A percentile compares a stretch with the other conserved stretches of the same genome.
phyloP scores from a whole-genome alignment of 2,113 vertebrate species.

The Hylia prasina region DNA sequence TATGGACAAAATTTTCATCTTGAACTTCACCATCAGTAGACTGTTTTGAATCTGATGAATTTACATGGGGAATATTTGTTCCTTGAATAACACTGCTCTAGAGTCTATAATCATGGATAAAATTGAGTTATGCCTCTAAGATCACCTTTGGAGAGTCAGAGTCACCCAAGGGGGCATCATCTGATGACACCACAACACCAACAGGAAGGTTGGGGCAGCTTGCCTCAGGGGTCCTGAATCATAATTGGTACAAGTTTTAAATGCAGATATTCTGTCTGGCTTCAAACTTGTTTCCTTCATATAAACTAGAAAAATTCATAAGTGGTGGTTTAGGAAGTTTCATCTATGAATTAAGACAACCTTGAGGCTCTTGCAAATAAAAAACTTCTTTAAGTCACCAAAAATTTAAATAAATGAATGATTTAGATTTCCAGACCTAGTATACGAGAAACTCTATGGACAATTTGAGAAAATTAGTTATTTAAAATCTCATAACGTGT shows the following conservation, averaged over 20 bases:
- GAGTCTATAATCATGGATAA: not conserved
- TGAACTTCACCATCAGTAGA: not conserved
- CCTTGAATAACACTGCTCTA: not conserved
- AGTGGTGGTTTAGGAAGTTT: not conserved
- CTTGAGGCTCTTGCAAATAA: not conserved
- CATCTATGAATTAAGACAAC: not conserved
- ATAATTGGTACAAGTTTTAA: not conserved
- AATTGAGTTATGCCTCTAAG: not conserved
- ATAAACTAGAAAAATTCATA: not conserved
- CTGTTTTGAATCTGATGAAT: not conserved
- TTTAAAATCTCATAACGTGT: not conserved
- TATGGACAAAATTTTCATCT: not conserved
- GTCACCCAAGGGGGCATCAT: not conserved
- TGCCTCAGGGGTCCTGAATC: not conserved
- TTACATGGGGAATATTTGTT: not conserved
- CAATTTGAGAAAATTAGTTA: not conserved
- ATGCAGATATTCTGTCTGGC: not conserved
- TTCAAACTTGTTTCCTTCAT: not conserved
- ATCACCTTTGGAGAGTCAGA: not conserved
- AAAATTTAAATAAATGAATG: not conserved
- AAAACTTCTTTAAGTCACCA: not conserved
- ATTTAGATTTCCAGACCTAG: not conserved
- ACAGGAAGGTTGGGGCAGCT: not conserved
- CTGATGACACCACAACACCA: not conserved
- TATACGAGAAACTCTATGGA: not conserved